These are phyloP conservation scores for Anniella stebbinsi DNA, from an alignment of 2,797 vertebrate genomes.

Conservation along the genomic window DNA sequence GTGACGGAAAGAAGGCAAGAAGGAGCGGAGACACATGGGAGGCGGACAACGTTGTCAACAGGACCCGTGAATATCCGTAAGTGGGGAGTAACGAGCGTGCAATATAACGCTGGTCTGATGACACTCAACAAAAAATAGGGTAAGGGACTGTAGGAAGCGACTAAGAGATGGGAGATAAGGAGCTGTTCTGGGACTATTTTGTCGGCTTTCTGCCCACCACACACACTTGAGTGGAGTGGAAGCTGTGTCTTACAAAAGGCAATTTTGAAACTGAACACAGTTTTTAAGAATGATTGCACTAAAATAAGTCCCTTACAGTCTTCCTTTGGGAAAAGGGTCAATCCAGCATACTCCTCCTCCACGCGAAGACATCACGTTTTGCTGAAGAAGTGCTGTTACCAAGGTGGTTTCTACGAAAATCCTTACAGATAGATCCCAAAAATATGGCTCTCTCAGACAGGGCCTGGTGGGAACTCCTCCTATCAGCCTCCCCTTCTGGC, in stretches of 20 bases:
- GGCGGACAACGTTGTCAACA: too few relatives aligned
- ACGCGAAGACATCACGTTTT: background rate
- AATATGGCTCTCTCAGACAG: constrained; percentile 1
- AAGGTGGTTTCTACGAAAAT: background rate
- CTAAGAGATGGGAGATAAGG: background rate
- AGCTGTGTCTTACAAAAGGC: background rate
- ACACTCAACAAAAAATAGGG: too few relatives aligned
- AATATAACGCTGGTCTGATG: too few relatives aligned
- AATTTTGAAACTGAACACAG: background rate
- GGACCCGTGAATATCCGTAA: too few relatives aligned
- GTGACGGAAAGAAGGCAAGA: too few relatives aligned
- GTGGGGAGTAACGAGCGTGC: too few relatives aligned
- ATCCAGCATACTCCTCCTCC: background rate
- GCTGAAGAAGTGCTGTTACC: background rate
- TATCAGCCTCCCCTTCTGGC: background rate
- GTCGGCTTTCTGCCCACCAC: background rate
- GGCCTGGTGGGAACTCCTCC: constrained; percentile 19
- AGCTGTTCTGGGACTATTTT: background rate
- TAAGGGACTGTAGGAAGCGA: background rate
- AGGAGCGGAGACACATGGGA: too few relatives aligned
- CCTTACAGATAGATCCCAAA: background rate
- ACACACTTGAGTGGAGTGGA: background rate
- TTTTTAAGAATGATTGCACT: background rate
- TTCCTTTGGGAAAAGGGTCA: background rate
- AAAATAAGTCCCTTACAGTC: background rate